phyloP scores from a whole-genome alignment of 2,113 vertebrate species.

The Ailuropoda melanoleuca region DNA sequence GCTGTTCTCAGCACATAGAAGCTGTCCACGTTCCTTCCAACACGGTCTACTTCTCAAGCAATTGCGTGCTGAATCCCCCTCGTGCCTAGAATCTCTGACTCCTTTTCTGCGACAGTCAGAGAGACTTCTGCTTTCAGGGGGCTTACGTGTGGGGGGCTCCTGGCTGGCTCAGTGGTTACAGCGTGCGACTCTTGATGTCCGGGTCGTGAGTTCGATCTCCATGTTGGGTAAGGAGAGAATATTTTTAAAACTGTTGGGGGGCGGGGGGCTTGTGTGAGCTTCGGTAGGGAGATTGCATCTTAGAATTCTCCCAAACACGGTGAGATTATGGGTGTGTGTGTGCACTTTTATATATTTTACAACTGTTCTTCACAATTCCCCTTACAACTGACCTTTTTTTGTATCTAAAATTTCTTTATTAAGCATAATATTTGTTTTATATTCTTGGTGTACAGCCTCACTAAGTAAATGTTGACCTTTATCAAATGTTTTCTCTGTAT shows the following conservation, averaged over 20 bases:
- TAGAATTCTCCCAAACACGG: background rate
- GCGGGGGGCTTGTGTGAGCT: background rate
- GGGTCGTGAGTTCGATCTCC: too few species aligned
- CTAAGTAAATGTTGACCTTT: background rate
- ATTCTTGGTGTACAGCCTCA: background rate
- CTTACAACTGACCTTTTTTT: background rate
- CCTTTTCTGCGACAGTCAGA: background rate
- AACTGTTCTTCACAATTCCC: background rate
- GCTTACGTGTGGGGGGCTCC: background rate
- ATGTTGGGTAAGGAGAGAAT: background rate
- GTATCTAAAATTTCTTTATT: background rate
- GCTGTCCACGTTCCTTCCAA: background rate
- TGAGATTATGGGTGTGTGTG: background rate
- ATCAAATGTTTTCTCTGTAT: background rate
- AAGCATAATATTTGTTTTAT: background rate
- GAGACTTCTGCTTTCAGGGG: background rate
- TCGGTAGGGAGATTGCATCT: background rate
- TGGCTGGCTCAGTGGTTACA: background rate
- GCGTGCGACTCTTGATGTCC: background rate
- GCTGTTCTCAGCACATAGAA: too few species aligned
- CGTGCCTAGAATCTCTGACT: background rate
- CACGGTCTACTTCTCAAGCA: rapidly evolving
- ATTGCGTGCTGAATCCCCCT: rapidly evolving
- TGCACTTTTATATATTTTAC: background rate
- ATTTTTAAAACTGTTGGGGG: background rate